Percentiles rank a stretch among this genome's conserved stretches.
phyloP scores from a whole-genome alignment of 2,113 vertebrate species.

The Thunnus maccoyii region DNA sequence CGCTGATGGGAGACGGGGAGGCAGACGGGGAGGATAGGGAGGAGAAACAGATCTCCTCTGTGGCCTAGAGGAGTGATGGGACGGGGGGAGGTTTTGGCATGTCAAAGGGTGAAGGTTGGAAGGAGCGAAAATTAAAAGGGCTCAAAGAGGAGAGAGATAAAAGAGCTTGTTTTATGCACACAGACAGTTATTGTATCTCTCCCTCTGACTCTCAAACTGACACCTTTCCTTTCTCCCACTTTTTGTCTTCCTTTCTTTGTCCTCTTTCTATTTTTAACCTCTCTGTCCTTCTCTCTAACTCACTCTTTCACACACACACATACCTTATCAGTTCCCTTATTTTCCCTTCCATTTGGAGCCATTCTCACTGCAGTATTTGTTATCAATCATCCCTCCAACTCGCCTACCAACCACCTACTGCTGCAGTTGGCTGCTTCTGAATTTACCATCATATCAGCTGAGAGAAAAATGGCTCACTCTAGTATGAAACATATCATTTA shows the following conservation, averaged over 20 bases:
- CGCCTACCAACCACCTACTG: slow-evolving; percentile 71
- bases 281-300: slow-evolving; percentile 48
- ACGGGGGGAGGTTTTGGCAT: slow-evolving; percentile 47
- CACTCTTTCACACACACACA: slow-evolving; percentile 41
- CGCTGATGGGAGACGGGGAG: slow-evolving; percentile 96
- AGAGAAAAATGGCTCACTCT: slow-evolving; percentile 28
- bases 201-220: slow-evolving; percentile 55
- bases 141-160: slow-evolving; percentile 73
- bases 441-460: slow-evolving; percentile 47
- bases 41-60: slow-evolving; percentile 98
- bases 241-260: slow-evolving; percentile 57
- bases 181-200: slow-evolving; percentile 41
- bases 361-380: slow-evolving; percentile 60
- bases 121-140: slow-evolving; percentile 69
- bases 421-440: slow-evolving; percentile 63
- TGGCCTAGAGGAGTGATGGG: slow-evolving; percentile 86
- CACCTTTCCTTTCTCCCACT: slow-evolving; percentile 54
- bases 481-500: slow-evolving; percentile 60
- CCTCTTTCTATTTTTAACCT: slow-evolving; percentile 67
- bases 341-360: slow-evolving; percentile 53
- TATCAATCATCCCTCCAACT: slow-evolving; percentile 56
- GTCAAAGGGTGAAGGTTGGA: slow-evolving; percentile 65
- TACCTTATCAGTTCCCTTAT: slow-evolving; percentile 57
- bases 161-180: slow-evolving; percentile 55
- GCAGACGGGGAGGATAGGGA: slow-evolving; percentile 91